These are phyloP conservation scores for Podarcis siculus DNA, from an alignment of 2,797 vertebrate genomes.

Conservation along the genomic window DNA sequence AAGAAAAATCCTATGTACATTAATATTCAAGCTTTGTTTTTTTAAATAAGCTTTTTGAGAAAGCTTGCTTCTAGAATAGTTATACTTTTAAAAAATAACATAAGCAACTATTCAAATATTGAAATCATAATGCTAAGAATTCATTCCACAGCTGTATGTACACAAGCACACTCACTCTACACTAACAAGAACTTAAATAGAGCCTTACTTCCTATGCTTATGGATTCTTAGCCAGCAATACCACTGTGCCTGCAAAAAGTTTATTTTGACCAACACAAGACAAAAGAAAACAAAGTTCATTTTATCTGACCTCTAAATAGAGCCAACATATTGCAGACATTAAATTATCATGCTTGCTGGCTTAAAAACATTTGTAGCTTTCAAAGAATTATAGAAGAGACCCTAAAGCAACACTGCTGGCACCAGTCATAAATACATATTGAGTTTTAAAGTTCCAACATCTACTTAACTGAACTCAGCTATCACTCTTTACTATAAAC, in stretches of 20 bases:
- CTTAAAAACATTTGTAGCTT: slow-evolving; percentile 85
- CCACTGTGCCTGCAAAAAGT: slow-evolving; percentile 37
- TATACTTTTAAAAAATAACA: slow-evolving; percentile 43
- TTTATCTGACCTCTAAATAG: slow-evolving; percentile 90
- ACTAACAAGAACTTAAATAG: slow-evolving; percentile 58
- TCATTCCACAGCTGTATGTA: slow-evolving; percentile 33
- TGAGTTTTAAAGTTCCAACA: slow-evolving; percentile 63
- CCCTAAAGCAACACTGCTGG: slow-evolving; percentile 93
- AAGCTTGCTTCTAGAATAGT: slow-evolving; percentile 41
- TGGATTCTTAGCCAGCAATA: slow-evolving; percentile 67
- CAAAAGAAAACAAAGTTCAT: slow-evolving; percentile 97
- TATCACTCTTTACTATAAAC: slow-evolving; percentile 54
- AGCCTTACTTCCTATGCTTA: slow-evolving; percentile 50
- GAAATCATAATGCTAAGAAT: slow-evolving; percentile 43
- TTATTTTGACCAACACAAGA: slow-evolving; percentile 62
- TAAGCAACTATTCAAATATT: slow-evolving; percentile 38
- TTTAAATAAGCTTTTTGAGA: slow-evolving; percentile 43
- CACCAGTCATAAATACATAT: slow-evolving; percentile 77
- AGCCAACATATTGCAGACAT: slow-evolving; percentile 93
- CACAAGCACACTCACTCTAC: slow-evolving; percentile 46
- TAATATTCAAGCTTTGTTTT: slow-evolving; percentile 56
- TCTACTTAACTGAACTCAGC: slow-evolving; percentile 66
- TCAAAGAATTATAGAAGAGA: slow-evolving; percentile 88
- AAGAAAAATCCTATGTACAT: slow-evolving; percentile 46
- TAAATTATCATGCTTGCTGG: slow-evolving; percentile 90